Percentiles rank a stretch among this genome's conserved stretches.
Conservation (phyloP, 1,140 invertebrate genomes). For the Medauroidea extradentata region DNA sequence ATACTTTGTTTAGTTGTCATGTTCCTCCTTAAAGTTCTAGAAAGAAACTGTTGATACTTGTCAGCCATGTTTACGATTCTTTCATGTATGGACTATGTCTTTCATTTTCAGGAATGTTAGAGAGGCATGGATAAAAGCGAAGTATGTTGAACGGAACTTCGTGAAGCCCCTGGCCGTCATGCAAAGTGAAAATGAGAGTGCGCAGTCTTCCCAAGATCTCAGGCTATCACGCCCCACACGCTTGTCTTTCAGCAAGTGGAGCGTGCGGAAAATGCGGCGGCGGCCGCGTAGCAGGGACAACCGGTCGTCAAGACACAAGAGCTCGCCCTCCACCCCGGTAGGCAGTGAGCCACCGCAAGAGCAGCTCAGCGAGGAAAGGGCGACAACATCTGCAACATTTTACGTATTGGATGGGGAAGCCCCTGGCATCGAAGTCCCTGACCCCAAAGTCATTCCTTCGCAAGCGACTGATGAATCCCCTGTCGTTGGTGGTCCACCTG, state of each 20-base stretch:
- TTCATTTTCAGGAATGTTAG: conserved; percentile 52
- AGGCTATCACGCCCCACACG: conserved; percentile 24
- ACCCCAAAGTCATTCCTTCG: too few species aligned
- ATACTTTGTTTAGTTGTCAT: too few species aligned
- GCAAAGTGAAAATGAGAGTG: conserved; percentile 15
- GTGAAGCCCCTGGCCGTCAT: conserved; percentile 44
- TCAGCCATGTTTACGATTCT: too few species aligned
- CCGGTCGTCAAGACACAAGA: conserved; percentile 7
- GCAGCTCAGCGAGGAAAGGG: too few species aligned
- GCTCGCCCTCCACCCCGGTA: conserved; percentile 7
- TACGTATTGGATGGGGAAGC: neutral
- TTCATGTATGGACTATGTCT: neutral
- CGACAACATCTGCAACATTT: too few species aligned
- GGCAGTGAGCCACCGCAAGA: conserved; percentile 19
- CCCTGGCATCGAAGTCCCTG: neutral
- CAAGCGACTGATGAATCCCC: too few species aligned
- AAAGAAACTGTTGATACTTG: too few species aligned
- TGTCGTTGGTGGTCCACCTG: neutral
- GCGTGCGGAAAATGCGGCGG: conserved; percentile 57
- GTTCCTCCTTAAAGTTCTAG: too few species aligned
- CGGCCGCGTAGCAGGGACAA: conserved; percentile 47
- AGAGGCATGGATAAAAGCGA: conserved; percentile 72
- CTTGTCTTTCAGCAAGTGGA: conserved; percentile 54
- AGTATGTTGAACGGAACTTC: conserved; percentile 65
- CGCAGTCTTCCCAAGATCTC: conserved; percentile 27